A percentile compares a stretch with the other conserved stretches of the same genome.
phyloP scores from a whole-genome alignment of 2,797 vertebrate species.

The Leptatherina wallacei region DNA sequence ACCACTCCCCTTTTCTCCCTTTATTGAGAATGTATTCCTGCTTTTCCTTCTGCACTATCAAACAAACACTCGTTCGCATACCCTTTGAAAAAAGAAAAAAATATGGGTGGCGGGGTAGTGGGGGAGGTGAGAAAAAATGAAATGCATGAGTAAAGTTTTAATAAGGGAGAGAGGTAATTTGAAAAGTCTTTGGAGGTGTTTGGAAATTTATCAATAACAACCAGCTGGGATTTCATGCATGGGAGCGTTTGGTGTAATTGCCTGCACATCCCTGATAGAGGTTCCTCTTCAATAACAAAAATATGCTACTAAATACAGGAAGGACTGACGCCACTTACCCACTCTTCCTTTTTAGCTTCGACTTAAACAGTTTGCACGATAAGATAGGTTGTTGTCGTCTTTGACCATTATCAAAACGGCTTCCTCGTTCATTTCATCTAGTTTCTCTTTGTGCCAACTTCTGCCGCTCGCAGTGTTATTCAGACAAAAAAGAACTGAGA shows the following conservation, averaged over 20 bases:
- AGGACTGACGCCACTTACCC: conserved; percentile 61
- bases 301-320: conserved; percentile 77
- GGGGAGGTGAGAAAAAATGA: conserved; percentile 47
- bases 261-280: conserved; percentile 86
- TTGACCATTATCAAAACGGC: conserved; percentile 58
- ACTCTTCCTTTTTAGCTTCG: conserved; percentile 48
- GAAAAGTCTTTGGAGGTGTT: conserved; percentile 87
- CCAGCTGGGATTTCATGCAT: conserved; percentile 88
- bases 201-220: conserved; percentile 88
- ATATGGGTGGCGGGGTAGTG: background rate
- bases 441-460: conserved; percentile 37
- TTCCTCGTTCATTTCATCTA: conserved; percentile 41
- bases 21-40: conserved; percentile 61
- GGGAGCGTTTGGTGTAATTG: conserved; percentile 87
- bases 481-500: conserved; percentile 36
- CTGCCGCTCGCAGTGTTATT: conserved; percentile 46
- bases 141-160: conserved; percentile 87
- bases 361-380: conserved; percentile 50
- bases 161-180: conserved; percentile 85
- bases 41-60: conserved; percentile 61
- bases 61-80: conserved; percentile 60
- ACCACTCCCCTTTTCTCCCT: conserved; percentile 8
- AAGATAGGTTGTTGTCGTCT: conserved; percentile 50
- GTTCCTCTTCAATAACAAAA: conserved; percentile 83
- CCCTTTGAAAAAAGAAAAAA: conserved; percentile 34